phyloP scores from a whole-genome alignment of 2,797 vertebrate species.

The Tinamus major region DNA sequence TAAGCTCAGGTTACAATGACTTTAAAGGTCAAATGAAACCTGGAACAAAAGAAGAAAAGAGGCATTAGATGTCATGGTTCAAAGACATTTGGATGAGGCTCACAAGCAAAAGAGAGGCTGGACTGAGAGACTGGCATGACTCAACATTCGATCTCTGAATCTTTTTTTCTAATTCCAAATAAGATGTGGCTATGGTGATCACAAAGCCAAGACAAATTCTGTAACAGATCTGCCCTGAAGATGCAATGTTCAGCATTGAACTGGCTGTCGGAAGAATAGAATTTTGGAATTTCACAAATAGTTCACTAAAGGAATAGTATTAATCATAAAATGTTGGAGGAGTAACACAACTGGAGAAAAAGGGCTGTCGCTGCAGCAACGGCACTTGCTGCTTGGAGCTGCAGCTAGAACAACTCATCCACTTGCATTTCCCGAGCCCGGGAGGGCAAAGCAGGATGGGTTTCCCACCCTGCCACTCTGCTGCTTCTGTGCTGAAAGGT shows the following conservation, averaged over 20 bases:
- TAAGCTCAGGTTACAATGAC: background rate
- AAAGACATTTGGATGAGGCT: background rate
- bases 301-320: background rate
- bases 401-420: background rate
- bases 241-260: background rate
- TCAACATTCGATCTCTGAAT: background rate
- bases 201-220: background rate
- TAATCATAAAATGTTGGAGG: background rate
- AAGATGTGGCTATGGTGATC: background rate
- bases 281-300: background rate
- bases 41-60: background rate
- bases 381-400: accelerated
- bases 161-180: background rate
- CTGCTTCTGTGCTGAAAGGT: background rate
- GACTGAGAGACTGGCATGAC: background rate
- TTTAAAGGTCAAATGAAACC: constrained; percentile 18
- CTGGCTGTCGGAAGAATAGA: background rate
- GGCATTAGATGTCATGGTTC: background rate
- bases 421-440: background rate
- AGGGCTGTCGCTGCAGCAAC: background rate
- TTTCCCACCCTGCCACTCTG: background rate
- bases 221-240: background rate
- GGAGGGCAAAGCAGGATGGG: background rate
- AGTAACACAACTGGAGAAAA: background rate
- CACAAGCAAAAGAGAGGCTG: background rate